Conservation (phyloP, 2,797 vertebrate species). For the Rhodeus uyekii region DNA sequence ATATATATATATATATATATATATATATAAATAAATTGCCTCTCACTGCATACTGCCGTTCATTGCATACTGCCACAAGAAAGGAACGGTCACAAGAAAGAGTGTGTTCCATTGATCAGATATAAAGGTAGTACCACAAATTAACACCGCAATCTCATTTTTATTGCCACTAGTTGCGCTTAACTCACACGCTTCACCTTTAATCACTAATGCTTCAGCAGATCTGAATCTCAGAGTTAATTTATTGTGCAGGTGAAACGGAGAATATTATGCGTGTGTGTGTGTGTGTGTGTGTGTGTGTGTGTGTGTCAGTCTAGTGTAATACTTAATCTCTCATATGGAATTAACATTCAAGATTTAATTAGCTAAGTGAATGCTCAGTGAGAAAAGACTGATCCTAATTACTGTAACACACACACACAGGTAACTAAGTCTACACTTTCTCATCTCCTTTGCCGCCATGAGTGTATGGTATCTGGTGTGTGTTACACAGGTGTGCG, state of each 20-base stretch:
- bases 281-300: too few relatives aligned
- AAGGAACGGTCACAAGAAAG: too few relatives aligned
- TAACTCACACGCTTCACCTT: too few relatives aligned
- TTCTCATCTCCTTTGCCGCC: neutral
- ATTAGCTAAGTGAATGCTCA: conserved; percentile 7
- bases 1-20: too few relatives aligned
- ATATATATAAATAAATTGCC: too few relatives aligned
- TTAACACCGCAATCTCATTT: too few relatives aligned
- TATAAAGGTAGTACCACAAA: neutral
- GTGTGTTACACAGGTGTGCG: conserved; percentile 27
- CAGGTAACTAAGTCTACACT: neutral
- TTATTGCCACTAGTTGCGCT: neutral
- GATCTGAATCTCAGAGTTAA: neutral
- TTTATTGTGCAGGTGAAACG: conserved; percentile 2
- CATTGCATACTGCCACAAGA: too few relatives aligned
- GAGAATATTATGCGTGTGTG: neutral
- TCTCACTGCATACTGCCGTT: neutral
- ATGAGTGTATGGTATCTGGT: neutral
- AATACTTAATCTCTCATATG: neutral
- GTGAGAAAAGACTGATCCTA: neutral
- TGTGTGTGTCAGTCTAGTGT: conserved; percentile 9
- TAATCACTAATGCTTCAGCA: neutral
- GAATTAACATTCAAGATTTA: neutral
- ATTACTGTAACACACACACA: conserved; percentile 1
- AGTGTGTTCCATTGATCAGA: too few relatives aligned